These are phyloP conservation scores for Cyrtonyx montezumae DNA, from an alignment of 2,113 vertebrate species.

Conservation along the genomic window DNA sequence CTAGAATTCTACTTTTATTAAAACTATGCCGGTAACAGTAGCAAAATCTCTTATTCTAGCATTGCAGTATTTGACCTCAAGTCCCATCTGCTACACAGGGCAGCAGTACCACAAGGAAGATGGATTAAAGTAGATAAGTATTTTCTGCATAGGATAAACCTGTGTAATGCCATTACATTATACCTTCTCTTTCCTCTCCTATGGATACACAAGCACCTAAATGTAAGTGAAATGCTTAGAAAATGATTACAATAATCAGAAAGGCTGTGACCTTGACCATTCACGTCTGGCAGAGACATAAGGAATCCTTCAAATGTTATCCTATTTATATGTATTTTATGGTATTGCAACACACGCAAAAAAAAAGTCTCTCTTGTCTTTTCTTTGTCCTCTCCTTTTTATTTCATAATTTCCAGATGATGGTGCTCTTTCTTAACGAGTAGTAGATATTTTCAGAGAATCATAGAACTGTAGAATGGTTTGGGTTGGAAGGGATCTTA, in stretches of 20 bases:
- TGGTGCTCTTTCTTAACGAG: background rate
- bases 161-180: background rate
- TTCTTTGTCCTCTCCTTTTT: background rate
- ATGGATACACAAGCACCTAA: background rate
- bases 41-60: background rate
- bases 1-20: background rate
- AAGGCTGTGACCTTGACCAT: background rate
- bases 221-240: background rate
- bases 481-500: background rate
- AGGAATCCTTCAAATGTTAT: background rate
- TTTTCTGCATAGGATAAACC: constrained; percentile 2
- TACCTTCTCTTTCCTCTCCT: background rate
- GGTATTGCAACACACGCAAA: background rate
- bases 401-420: background rate
- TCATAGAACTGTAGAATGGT: background rate
- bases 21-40: background rate
- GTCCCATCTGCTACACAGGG: background rate
- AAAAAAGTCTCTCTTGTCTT: background rate
- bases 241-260: background rate
- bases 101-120: background rate
- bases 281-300: background rate
- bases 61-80: background rate
- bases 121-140: background rate
- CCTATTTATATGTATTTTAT: background rate
- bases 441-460: background rate